Evolutionary conservation across 2,888 invertebrate genomes (phyloP), one percentile per base, ranked within the genome.

Genomic region (Vannuccia rotundouncinata): DNA sequence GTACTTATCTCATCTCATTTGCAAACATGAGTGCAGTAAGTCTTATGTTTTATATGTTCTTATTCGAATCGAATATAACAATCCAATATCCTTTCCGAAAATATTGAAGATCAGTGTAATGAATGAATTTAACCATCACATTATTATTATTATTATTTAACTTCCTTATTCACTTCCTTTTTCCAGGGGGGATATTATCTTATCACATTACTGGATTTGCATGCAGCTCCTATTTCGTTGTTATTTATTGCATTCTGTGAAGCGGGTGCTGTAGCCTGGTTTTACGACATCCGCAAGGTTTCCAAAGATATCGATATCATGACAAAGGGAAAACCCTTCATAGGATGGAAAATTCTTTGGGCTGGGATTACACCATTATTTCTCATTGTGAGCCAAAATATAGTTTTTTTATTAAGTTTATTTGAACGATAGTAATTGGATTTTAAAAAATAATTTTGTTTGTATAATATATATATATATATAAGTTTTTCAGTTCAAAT

Each of bases 181-280:
- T n/a, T n/a, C 22, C 83, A 89, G 89, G 89, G 89, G 31, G 89
- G 89, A 10, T 86, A 86, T 79, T 89, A 89, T 82, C 85, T 89
- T 30, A 86, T 89, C 1, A 87, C 87, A 75, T 85, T 89, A 81
- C 83, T 89, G 79, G 89, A 90, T 83, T 85, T 86, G 0, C 89
- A 89, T 82, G 89, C 88, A 0, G 89, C 89, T 0, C 89, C 89
- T 0, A 85, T 89, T 74, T 87, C 89, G 22, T 86, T 89, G 31
- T 85, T 90, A 13, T 87, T 89, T 80, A 88, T 90, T 29, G 89
- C 89, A 1, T 88, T 89, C 83, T 84, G 89, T 31, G 90, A 90
- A 83, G 88, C 88, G 80, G 85, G 89, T 0, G 89, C 89, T 13
- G 88, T 90, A 31, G 87, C 87, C 80, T 90, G 90, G 90, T 89